Conservation (phyloP, 2,888 invertebrate species). For the Tortricodes alternella region DNA sequence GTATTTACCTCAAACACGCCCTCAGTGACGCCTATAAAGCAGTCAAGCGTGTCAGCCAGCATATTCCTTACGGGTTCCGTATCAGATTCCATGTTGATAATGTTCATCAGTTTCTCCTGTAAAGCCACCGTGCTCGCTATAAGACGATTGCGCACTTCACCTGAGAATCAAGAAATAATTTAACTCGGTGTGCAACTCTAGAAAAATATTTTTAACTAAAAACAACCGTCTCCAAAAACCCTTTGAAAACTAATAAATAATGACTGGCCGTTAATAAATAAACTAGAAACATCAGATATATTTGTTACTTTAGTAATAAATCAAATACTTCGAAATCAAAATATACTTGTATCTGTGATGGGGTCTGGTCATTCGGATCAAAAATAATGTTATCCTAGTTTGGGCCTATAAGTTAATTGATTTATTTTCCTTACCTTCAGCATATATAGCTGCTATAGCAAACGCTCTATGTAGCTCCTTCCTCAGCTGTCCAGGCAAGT, state of each 20-base stretch:
- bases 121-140: constrained; percentile 65
- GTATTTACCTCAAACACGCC: constrained; percentile 76
- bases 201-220: no score
- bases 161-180: constrained; percentile 52
- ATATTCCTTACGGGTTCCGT: constrained; percentile 75
- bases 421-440: constrained; percentile 56
- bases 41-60: constrained; percentile 89
- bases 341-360: no score
- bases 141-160: constrained; percentile 65
- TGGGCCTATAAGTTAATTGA: no score
- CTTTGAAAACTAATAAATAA: no score
- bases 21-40: constrained; percentile 87
- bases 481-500: constrained; percentile 63
- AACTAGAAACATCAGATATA: no score
- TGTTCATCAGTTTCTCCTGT: constrained; percentile 76
- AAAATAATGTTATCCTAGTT: no score
- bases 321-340: no score
- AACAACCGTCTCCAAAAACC: no score
- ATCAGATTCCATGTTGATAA: constrained; percentile 84
- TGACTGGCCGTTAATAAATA: no score
- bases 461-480: constrained; percentile 88
- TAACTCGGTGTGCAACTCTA: no score
- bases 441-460: constrained; percentile 83
- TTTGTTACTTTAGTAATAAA: no score
- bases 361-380: no score